Evolutionary conservation across 2,797 vertebrate genomes (phyloP).

Genomic region (Adrianichthys oophorus): DNA sequence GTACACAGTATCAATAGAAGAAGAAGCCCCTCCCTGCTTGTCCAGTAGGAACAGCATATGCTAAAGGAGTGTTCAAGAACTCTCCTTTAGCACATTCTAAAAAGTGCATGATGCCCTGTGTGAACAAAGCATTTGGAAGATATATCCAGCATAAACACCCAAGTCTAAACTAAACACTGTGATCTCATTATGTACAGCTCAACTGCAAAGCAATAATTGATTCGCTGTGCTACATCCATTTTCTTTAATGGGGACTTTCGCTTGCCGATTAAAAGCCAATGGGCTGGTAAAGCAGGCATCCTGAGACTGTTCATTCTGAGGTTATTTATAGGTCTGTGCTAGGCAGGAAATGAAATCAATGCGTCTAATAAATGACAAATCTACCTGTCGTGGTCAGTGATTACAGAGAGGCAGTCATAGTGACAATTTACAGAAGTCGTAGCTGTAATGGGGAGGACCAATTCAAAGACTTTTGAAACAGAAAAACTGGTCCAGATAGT

Average conservation of each 20-base stretch:
- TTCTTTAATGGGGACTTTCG: constrained; percentile 75
- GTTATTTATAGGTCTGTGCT: constrained; percentile 62
- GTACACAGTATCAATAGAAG: too few relatives aligned
- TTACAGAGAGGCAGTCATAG: constrained; percentile 25
- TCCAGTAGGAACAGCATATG: too few relatives aligned
- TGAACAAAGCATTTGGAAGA: too few relatives aligned
- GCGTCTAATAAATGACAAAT: constrained; percentile 53
- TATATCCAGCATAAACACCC: constrained; percentile 32
- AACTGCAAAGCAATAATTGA: constrained; percentile 65
- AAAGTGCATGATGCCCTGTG: too few relatives aligned
- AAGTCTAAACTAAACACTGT: constrained; percentile 34
- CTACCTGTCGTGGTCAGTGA: constrained; percentile 36
- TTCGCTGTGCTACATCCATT: constrained; percentile 70
- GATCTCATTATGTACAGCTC: constrained; percentile 62
- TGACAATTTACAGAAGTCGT: constrained; percentile 45
- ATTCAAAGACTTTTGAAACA: constrained; percentile 1
- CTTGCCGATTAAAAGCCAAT: constrained; percentile 75
- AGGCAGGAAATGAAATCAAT: constrained; percentile 51
- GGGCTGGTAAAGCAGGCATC: constrained; percentile 56
- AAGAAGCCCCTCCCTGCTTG: too few relatives aligned
- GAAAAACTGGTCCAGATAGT: neutral
- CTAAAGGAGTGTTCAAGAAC: too few relatives aligned
- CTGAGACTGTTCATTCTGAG: constrained; percentile 45
- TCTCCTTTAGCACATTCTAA: too few relatives aligned
- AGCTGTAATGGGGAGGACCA: constrained; percentile 14